phyloP scores from a whole-genome alignment of 2,113 vertebrate species.

The Cephalopterus ornatus region DNA sequence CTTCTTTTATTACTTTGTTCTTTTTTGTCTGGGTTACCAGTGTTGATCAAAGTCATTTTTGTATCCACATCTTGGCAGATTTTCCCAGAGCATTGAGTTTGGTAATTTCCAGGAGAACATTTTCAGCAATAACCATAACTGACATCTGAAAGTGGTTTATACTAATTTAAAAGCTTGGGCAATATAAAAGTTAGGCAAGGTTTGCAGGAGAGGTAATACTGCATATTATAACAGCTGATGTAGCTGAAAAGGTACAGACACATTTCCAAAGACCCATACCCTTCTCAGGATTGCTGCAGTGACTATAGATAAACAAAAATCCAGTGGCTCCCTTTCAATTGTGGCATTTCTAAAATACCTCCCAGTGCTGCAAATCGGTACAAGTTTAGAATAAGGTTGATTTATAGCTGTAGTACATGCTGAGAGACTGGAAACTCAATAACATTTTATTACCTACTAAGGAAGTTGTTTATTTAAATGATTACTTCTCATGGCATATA shows the following conservation, averaged over 20 bases:
- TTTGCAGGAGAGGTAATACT: not conserved
- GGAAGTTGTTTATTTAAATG: slow-evolving; percentile 48
- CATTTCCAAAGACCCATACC: not conserved
- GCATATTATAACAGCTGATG: not conserved
- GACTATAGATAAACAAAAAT: not conserved
- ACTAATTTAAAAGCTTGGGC: not conserved
- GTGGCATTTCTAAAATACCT: not conserved
- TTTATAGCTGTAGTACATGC: not conserved
- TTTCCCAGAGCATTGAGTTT: not conserved
- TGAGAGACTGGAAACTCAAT: slow-evolving; percentile 3
- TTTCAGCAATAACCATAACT: not conserved
- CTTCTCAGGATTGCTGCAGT: not conserved
- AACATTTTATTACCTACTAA: slow-evolving; percentile 15
- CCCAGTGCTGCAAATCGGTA: not conserved
- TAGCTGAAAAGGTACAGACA: not conserved
- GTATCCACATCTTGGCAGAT: not conserved
- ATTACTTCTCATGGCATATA: not conserved
- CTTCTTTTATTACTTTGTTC: not conserved
- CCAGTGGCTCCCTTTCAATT: not conserved
- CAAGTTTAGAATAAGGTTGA: not conserved
- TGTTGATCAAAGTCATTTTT: not conserved
- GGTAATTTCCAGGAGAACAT: not conserved
- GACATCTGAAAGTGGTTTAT: not conserved
- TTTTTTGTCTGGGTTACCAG: not conserved
- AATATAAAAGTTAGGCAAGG: not conserved